Evolutionary conservation across 1,140 invertebrate genomes (phyloP).

Genomic region (Apis mellifera): Amel_HAv3.1 CM009940.2:10652501-10653000

Average conservation of each 20-base stretch:
- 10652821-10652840: not conserved
- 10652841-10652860: not conserved
- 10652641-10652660: not conserved
- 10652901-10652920: not conserved
- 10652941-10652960: not conserved
- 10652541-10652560: constrained; percentile 10
- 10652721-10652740: not conserved
- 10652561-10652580: constrained; percentile 13
- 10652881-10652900: not conserved
- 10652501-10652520: not conserved
- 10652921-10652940: not conserved
- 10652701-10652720: not conserved
- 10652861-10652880: constrained; percentile 20
- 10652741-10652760: not conserved
- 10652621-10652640: not conserved
- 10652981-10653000: not conserved
- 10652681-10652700: not conserved
- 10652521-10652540: constrained; percentile 8
- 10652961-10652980: constrained; percentile 4
- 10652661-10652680: not conserved
- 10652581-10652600: not conserved
- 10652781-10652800: not conserved
- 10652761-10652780: not conserved
- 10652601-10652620: not conserved
- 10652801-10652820: not conserved